A percentile compares a stretch with the other conserved stretches of the same genome.
phyloP scores from a whole-genome alignment of 2,888 invertebrate species.

The Noctua pronuba region DNA sequence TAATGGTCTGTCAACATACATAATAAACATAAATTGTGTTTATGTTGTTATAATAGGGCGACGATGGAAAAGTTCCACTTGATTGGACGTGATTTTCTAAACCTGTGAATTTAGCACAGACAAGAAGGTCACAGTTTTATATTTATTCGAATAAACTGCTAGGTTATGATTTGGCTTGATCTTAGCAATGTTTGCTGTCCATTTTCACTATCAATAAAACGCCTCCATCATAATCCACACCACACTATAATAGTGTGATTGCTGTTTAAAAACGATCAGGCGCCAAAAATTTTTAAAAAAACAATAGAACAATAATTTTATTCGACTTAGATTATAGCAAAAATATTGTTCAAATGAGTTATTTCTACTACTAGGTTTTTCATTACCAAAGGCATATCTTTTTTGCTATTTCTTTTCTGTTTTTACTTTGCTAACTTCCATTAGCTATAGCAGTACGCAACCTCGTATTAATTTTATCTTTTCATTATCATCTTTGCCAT shows the following conservation, averaged over 20 bases:
- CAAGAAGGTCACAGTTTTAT: background rate
- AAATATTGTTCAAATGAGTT: background rate
- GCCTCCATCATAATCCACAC: background rate
- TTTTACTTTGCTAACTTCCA: conserved; percentile 15
- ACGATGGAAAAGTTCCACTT: conserved; percentile 27
- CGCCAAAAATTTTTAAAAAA: background rate
- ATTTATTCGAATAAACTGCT: background rate
- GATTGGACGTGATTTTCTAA: conserved; percentile 13
- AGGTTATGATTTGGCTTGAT: background rate
- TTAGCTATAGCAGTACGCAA: background rate
- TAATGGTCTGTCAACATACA: conserved; percentile 62
- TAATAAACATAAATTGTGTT: conserved; percentile 24
- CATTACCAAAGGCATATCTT: background rate
- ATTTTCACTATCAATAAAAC: background rate
- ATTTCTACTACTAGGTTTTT: background rate
- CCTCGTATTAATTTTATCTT: no score
- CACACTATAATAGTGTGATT: background rate
- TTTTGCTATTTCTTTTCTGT: background rate
- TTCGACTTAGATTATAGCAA: background rate
- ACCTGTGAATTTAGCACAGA: conserved; percentile 2
- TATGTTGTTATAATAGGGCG: conserved; percentile 12
- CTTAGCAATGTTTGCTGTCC: background rate
- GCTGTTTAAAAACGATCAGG: conserved; percentile 17
- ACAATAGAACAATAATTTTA: no score
- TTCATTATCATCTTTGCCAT: conserved; percentile 8